Conservation (phyloP, 53 echinoderm and acorn worm genomes). For the Paelopatides confundens region DNA sequence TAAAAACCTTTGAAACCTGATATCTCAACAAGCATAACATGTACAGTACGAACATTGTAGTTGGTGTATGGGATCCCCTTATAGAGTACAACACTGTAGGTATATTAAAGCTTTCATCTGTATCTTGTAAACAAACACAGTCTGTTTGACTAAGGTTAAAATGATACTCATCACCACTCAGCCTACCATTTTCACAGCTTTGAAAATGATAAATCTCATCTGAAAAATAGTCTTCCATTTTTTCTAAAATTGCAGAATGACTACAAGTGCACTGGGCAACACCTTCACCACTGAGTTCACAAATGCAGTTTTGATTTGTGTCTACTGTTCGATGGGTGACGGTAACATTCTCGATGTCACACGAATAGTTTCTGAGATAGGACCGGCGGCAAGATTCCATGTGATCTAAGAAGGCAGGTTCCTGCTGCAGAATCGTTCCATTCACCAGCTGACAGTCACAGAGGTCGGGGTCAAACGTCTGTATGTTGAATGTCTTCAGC, state of each 20-base stretch:
- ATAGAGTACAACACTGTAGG: no score
- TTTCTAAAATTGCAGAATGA: background rate
- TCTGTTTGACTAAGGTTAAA: background rate
- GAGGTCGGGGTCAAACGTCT: conserved; percentile 23
- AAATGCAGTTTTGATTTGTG: conserved; percentile 33
- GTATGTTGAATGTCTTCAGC: conserved; percentile 41
- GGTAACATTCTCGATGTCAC: conserved; percentile 52
- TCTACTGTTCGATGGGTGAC: conserved; percentile 44
- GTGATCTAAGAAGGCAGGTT: conserved; percentile 33
- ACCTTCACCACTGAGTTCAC: background rate
- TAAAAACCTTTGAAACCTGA: no score
- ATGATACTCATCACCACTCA: background rate
- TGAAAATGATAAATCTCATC: background rate
- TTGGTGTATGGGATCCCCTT: no score
- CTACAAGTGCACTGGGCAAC: background rate
- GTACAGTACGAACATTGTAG: no score
- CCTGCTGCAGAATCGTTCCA: conserved; percentile 3
- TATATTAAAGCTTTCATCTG: background rate
- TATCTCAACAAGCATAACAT: no score
- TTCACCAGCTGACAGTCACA: conserved; percentile 68
- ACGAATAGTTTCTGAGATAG: conserved; percentile 60
- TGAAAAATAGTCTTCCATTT: background rate
- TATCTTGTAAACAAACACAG: background rate
- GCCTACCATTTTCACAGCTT: conserved; percentile 19
- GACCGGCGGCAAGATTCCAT: conserved; percentile 43